These are phyloP conservation scores for Anas georgica DNA, from an alignment of 2,797 vertebrate species.

Conservation along the genomic window DNA sequence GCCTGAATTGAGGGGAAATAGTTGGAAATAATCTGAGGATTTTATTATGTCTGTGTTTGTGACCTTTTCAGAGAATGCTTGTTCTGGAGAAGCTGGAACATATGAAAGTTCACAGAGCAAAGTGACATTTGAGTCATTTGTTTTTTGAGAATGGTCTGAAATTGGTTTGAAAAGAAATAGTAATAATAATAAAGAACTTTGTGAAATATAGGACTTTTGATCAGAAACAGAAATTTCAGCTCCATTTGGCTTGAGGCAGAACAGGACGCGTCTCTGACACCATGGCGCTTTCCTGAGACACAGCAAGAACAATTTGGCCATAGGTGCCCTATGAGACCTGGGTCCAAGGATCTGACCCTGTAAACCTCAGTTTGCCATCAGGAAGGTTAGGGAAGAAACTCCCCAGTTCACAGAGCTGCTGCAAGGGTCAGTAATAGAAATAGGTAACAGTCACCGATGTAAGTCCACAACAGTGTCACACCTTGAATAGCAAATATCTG, in stretches of 20 bases:
- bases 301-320: background rate
- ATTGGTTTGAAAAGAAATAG: background rate
- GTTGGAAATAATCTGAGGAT: background rate
- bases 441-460: rapidly evolving
- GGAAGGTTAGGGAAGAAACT: background rate
- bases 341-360: background rate
- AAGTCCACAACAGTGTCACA: background rate
- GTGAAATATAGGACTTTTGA: background rate
- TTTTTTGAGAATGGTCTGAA: background rate
- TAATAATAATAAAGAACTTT: background rate
- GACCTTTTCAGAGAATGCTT: background rate
- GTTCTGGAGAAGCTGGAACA: background rate
- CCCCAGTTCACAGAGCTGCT: background rate
- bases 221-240: background rate
- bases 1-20: background rate
- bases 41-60: background rate
- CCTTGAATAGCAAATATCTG: background rate
- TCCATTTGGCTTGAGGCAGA: background rate
- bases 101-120: constrained; percentile 10
- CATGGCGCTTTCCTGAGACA: rapidly evolving
- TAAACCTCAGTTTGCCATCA: too few relatives aligned
- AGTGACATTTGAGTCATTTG: background rate
- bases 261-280: background rate
- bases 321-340: background rate
- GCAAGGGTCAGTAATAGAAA: background rate